Evolutionary conservation across 2,797 vertebrate species (phyloP).

Genomic region (Danio aesculapii): DNA sequence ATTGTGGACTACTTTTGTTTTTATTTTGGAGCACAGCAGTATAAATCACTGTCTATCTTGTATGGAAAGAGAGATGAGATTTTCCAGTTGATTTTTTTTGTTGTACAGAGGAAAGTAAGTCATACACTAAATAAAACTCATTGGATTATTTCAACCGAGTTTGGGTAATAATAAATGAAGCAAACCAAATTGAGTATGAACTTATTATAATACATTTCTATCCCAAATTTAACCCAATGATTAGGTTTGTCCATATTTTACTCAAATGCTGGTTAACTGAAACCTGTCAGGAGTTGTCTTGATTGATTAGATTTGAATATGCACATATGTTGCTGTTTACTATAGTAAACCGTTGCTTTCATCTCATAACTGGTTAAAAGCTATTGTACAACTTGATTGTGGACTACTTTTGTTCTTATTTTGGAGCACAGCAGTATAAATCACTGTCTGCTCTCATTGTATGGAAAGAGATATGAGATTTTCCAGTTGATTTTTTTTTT

Average conservation of each 20-base stretch:
- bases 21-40: neutral
- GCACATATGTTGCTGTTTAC: neutral
- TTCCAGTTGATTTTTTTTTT: too few relatives aligned
- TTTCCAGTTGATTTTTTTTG: too few relatives aligned
- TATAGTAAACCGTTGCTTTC: neutral
- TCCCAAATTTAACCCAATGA: too few relatives aligned
- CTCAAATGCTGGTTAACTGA: neutral
- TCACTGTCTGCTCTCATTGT: neutral
- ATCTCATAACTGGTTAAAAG: neutral
- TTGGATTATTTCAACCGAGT: too few relatives aligned
- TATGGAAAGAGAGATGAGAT: neutral
- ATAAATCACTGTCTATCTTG: neutral
- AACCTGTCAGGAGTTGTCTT: too few relatives aligned
- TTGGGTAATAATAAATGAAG: too few relatives aligned
- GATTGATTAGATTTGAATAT: neutral
- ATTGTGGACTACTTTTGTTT: slow-evolving; percentile 6
- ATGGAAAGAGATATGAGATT: neutral
- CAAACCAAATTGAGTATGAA: too few relatives aligned
- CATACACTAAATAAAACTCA: too few relatives aligned
- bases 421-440: neutral
- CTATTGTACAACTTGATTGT: neutral
- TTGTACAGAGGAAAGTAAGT: too few relatives aligned
- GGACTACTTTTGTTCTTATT: slow-evolving; percentile 11
- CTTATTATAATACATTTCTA: too few relatives aligned
- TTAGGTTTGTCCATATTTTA: too few relatives aligned